These are phyloP conservation scores for Halichoerus grypus DNA, from an alignment of 2,113 vertebrate species.

Conservation along the genomic window DNA sequence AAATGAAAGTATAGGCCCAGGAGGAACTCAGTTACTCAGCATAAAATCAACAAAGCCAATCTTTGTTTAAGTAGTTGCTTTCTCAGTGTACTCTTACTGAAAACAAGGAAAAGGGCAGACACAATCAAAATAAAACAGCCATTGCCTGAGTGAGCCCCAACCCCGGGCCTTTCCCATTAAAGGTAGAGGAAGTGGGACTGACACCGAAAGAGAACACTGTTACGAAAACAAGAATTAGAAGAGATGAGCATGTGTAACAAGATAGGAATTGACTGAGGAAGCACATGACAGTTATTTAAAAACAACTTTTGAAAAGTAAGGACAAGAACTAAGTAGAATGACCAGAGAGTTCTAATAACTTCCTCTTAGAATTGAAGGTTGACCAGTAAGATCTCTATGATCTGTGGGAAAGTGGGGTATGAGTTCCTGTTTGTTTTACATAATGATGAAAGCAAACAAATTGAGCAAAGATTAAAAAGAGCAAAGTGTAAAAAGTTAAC, in stretches of 20 bases:
- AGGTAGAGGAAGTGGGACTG: slow-evolving; percentile 30
- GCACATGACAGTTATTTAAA: not conserved
- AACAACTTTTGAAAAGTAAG: not conserved
- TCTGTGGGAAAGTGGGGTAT: not conserved
- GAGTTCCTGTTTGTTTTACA: not conserved
- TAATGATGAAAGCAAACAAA: not conserved
- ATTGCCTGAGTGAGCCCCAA: not conserved
- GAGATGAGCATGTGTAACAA: not conserved
- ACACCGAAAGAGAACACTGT: not conserved
- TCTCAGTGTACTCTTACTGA: not conserved
- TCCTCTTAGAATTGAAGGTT: not conserved
- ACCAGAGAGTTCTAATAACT: not conserved
- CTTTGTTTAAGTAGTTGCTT: slow-evolving; percentile 41
- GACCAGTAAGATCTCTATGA: not conserved
- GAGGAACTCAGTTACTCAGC: not conserved
- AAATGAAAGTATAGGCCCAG: not conserved
- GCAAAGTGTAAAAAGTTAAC: not conserved
- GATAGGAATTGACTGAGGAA: slow-evolving; percentile 13
- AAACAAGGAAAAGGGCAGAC: slow-evolving; percentile 56
- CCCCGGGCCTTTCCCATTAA: not conserved
- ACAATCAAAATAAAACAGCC: slow-evolving; percentile 50
- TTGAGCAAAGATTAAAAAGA: not conserved
- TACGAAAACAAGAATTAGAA: slow-evolving; percentile 45
- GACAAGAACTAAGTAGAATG: not conserved
- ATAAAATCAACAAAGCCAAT: slow-evolving; percentile 50